A percentile compares a stretch with the other conserved stretches of the same genome.
Evolutionary conservation across 2,113 vertebrate species (phyloP).

Genomic region (Corythoichthys haematopterus): DNA sequence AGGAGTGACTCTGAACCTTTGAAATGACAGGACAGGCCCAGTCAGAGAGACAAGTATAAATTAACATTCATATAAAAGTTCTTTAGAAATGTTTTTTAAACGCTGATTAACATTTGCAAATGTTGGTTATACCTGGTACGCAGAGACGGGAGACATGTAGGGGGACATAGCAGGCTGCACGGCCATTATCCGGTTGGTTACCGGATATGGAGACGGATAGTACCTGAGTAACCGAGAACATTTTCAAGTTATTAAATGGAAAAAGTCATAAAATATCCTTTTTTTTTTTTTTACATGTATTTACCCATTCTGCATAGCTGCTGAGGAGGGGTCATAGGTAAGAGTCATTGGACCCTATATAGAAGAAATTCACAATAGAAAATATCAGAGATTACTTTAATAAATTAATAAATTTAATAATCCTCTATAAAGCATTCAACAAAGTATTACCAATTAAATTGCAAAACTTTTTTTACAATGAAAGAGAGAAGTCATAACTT

Average conservation of each 20-base stretch:
- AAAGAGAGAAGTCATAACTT: too few species aligned
- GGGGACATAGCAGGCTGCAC: slow-evolving; percentile 89
- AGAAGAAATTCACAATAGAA: slow-evolving; percentile 21
- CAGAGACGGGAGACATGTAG: slow-evolving; percentile 91
- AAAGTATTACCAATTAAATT: too few species aligned
- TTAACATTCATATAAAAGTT: background rate
- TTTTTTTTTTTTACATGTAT: slow-evolving; percentile 17
- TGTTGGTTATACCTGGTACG: slow-evolving; percentile 83
- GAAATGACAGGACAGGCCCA: slow-evolving; percentile 6
- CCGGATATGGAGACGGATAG: slow-evolving; percentile 91
- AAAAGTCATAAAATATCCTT: background rate
- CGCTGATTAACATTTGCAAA: background rate
- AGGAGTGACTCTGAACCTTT: slow-evolving; percentile 95
- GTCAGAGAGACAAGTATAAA: background rate
- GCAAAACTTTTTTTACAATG: too few species aligned
- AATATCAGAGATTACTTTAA: slow-evolving; percentile 1
- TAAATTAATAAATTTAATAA: too few species aligned
- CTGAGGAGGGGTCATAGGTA: slow-evolving; percentile 92
- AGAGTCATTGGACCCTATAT: slow-evolving; percentile 92
- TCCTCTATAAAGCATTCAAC: too few species aligned
- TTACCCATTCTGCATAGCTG: slow-evolving; percentile 96
- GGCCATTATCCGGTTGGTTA: slow-evolving; percentile 91
- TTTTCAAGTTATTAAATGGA: slow-evolving; percentile 5
- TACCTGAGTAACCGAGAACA: slow-evolving; percentile 71
- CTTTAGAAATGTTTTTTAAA: background rate